Percentiles rank a stretch among this genome's conserved stretches.
Evolutionary conservation across 1,140 invertebrate species (phyloP).

Genomic region (Aphaenogaster floridana): DNA sequence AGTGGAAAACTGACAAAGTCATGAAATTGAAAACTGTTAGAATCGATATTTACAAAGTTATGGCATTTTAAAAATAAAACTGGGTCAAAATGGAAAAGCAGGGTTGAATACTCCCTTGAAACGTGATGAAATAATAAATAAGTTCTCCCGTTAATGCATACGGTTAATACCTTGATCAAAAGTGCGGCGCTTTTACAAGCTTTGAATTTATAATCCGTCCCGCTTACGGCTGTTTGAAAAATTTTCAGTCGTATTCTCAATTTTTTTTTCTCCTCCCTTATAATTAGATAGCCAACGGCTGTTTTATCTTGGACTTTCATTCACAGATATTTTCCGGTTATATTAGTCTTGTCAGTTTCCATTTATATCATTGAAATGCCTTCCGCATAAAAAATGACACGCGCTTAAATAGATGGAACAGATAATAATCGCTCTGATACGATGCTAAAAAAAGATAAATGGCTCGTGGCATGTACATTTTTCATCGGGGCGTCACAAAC

Average conservation of each 20-base stretch:
- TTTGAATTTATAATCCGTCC: slow-evolving; percentile 54
- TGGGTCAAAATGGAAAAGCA: slow-evolving; percentile 1
- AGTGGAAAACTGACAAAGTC: slow-evolving; percentile 59
- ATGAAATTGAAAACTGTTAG: slow-evolving; percentile 61
- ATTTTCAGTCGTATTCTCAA: background rate
- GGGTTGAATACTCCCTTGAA: slow-evolving; percentile 11
- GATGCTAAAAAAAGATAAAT: slow-evolving; percentile 58
- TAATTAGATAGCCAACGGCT: background rate
- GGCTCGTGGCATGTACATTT: slow-evolving; percentile 53
- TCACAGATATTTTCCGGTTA: slow-evolving; percentile 37
- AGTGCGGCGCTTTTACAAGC: slow-evolving; percentile 40
- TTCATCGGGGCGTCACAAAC: slow-evolving; percentile 58
- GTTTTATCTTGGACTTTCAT: slow-evolving; percentile 9
- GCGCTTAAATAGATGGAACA: slow-evolving; percentile 56
- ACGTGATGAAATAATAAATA: slow-evolving; percentile 49
- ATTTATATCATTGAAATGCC: slow-evolving; percentile 37
- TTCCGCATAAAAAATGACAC: slow-evolving; percentile 35
- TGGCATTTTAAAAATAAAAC: slow-evolving; percentile 47
- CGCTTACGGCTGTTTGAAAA: slow-evolving; percentile 32
- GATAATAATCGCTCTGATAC: slow-evolving; percentile 47
- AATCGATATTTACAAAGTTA: slow-evolving; percentile 53
- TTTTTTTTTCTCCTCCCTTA: background rate
- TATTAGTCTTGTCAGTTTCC: slow-evolving; percentile 1
- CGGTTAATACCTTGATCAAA: slow-evolving; percentile 31
- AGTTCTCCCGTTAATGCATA: slow-evolving; percentile 7